A percentile compares a stretch with the other conserved stretches of the same genome.
Evolutionary conservation across 1,140 invertebrate genomes (phyloP).

Genomic region (Drosophila tani): DNA sequence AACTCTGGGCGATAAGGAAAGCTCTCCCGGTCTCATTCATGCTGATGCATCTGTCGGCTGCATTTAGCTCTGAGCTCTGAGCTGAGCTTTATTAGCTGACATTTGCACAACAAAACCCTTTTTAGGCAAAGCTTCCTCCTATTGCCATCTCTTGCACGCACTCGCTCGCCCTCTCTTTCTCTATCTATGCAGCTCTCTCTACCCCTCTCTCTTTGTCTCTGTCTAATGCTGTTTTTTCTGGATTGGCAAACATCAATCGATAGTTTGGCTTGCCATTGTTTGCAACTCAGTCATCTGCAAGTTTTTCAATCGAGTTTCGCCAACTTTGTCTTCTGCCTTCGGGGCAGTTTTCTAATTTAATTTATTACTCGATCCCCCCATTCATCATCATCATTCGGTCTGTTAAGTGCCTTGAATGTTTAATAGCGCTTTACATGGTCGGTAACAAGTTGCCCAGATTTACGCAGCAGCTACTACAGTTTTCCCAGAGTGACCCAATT

Average conservation of each 20-base stretch:
- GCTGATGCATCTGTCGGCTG: conserved; percentile 33
- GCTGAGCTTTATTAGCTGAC: conserved; percentile 41
- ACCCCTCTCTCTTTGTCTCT: background rate
- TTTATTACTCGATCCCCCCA: conserved; percentile 19
- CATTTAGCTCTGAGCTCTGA: conserved; percentile 8
- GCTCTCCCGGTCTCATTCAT: conserved; percentile 21
- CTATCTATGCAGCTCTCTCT: background rate
- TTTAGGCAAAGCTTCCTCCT: conserved; percentile 29
- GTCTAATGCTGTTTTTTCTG: conserved; percentile 9
- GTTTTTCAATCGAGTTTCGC: conserved; percentile 50
- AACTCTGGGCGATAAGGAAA: conserved; percentile 23
- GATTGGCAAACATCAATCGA: conserved; percentile 51
- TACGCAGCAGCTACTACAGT: conserved; percentile 21
- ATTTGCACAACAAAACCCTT: conserved; percentile 28
- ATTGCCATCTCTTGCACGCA: conserved; percentile 15
- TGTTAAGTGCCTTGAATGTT: conserved; percentile 38
- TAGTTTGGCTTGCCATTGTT: conserved; percentile 42
- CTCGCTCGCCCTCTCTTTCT: background rate
- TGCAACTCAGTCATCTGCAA: conserved; percentile 28
- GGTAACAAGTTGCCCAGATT: conserved; percentile 28
- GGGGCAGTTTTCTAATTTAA: conserved; percentile 31
- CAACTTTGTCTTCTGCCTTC: conserved; percentile 37
- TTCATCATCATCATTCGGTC: conserved; percentile 26
- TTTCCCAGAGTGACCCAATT: conserved; percentile 62
- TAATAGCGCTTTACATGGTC: conserved; percentile 27